Evolutionary conservation across 1,140 invertebrate genomes (phyloP), one percentile per base, ranked within the genome.

Genomic region (Solen grandis): DNA sequence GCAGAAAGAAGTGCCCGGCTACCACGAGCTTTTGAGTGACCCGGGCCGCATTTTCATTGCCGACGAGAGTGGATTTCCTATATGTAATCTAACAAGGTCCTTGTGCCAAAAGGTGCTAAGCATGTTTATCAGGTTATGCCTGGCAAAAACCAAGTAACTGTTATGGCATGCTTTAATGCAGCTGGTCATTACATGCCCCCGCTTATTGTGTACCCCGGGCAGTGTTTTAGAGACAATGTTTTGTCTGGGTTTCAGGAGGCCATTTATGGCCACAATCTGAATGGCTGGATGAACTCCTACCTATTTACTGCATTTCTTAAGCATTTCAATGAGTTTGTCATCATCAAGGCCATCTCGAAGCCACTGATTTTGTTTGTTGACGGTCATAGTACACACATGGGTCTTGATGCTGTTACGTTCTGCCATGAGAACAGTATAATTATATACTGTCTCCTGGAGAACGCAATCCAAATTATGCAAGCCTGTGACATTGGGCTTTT

Each of bases 251-350:
- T 54, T 52, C 46, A 29, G 13, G 41, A 19, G 8, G 41, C 41
- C 41, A 46, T 46, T 10, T 46, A 46, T 46, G 41, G 36, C 13
- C 19, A 29, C 14, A 70, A 41, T 3, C 19, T 29, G 25, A 70
- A 70, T 54, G 68, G 68, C 22, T 70, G 68, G 65, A 68, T 68
- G 65, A 50, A 70, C 46, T 54, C n/a, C 10, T 41, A 54, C 5
- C 16, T 25, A 19, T 68, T 68, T 68, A 13, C 25, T 4, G 27
- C 1, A 8, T 68, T 1, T 14, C 27, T 68, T 25, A 27, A 50
- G 22, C 25, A 4, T 46, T 0, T 52, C 10, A 19, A 16, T 22
- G 29, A 1, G n/a, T 62, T 62, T 62, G 59, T 31, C 22, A 62
- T 29, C 5, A 16, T 16, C 16, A 19, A 62, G 31, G 31, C 27